phyloP scores from a whole-genome alignment of 2,797 vertebrate species.

The Myripristis murdjan region DNA sequence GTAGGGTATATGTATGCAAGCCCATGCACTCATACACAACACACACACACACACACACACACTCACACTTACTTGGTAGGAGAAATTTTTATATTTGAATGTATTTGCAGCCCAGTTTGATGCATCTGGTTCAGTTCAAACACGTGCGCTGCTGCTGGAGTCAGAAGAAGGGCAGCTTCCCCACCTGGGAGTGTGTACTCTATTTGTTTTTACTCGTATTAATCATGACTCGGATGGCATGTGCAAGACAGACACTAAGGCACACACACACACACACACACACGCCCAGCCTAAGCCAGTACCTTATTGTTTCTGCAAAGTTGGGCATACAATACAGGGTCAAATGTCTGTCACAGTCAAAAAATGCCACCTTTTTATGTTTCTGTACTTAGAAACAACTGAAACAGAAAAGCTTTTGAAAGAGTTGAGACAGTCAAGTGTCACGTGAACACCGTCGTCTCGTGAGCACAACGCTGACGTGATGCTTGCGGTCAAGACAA shows the following conservation, averaged over 20 bases:
- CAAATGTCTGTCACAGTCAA: constrained; percentile 23
- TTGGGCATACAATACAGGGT: constrained; percentile 14
- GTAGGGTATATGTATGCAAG: constrained; percentile 23
- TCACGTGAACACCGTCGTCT: too few species aligned
- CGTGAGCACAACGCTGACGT: too few species aligned
- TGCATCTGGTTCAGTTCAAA: constrained; percentile 24
- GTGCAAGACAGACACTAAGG: constrained; percentile 19
- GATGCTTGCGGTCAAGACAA: too few species aligned
- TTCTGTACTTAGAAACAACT: too few species aligned
- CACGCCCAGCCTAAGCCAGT: neutral
- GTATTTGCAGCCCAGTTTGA: constrained; percentile 45
- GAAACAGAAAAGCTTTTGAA: too few species aligned
- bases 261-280: constrained; percentile 7
- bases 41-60: constrained; percentile 12
- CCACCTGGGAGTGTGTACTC: constrained; percentile 32
- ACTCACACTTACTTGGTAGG: neutral
- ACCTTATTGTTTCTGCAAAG: constrained; percentile 23
- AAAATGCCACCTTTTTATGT: too few species aligned
- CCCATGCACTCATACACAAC: neutral
- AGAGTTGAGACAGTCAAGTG: too few species aligned
- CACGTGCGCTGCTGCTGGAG: constrained; percentile 37
- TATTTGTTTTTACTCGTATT: constrained; percentile 45
- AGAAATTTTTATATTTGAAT: constrained; percentile 36
- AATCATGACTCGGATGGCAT: constrained; percentile 40
- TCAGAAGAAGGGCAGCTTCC: constrained; percentile 39